phyloP scores from a whole-genome alignment of 2,888 invertebrate species.

The Standfussiana lucernea region DNA sequence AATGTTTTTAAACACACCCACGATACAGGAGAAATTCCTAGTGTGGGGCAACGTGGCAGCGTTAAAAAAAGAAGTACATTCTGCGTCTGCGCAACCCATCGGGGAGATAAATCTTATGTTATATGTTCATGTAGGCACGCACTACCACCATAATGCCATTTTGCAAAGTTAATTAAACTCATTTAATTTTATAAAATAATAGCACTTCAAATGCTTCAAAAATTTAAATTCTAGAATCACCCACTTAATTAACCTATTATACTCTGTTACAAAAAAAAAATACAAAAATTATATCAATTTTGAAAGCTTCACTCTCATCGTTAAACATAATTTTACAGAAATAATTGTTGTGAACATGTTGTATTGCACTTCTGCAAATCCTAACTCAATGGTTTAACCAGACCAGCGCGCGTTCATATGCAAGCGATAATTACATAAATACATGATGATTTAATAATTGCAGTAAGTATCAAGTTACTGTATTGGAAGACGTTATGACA shows the following conservation, averaged over 20 bases:
- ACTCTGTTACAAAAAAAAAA: neutral
- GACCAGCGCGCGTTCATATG: neutral
- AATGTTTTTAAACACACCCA: too few species aligned
- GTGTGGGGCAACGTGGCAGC: too few species aligned
- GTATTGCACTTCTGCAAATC: neutral
- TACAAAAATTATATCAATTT: neutral
- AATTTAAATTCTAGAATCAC: neutral
- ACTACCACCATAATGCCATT: too few species aligned
- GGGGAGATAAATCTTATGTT: too few species aligned
- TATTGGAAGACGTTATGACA: neutral
- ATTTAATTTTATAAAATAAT: neutral
- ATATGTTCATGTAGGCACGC: neutral
- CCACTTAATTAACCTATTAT: neutral
- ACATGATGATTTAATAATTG: conserved; percentile 44
- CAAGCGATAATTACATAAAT: conserved; percentile 50
- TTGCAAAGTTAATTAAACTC: too few species aligned
- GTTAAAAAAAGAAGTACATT: too few species aligned
- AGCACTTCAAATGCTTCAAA: neutral
- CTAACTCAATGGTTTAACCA: conserved; percentile 16
- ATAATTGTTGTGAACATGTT: neutral
- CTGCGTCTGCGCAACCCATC: neutral
- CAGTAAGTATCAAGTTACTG: conserved; percentile 14
- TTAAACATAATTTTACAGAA: neutral
- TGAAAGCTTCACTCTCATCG: neutral
- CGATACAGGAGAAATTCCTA: too few species aligned